phyloP scores from a whole-genome alignment of 2,113 vertebrate genomes.

The Dicentrarchus labrax region DNA sequence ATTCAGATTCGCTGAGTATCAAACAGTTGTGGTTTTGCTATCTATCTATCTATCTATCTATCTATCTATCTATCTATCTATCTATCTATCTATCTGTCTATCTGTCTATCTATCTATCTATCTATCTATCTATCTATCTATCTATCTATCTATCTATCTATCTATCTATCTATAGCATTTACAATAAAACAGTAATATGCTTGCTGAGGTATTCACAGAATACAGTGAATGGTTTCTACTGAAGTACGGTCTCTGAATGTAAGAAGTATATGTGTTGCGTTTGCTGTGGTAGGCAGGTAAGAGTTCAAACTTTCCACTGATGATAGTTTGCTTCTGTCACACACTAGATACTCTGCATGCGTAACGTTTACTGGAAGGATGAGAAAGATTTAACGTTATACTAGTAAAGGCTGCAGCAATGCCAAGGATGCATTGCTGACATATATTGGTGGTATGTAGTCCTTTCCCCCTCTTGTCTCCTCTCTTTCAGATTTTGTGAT shows the following conservation, averaged over 20 bases:
- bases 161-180: slow-evolving; percentile 66
- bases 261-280: slow-evolving; percentile 66
- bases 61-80: slow-evolving; percentile 60
- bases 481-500: slow-evolving; percentile 47
- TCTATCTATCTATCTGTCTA: slow-evolving; percentile 52
- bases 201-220: slow-evolving; percentile 88
- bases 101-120: slow-evolving; percentile 47
- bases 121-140: slow-evolving; percentile 32
- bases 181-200: slow-evolving; percentile 80
- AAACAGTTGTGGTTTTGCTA: slow-evolving; percentile 65
- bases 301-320: slow-evolving; percentile 60
- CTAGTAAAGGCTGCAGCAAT: slow-evolving; percentile 46
- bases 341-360: slow-evolving; percentile 13
- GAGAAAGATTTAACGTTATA: not conserved
- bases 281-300: slow-evolving; percentile 73
- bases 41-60: slow-evolving; percentile 44
- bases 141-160: slow-evolving; percentile 45
- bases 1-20: slow-evolving; percentile 85
- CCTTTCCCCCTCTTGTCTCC: slow-evolving; percentile 40
- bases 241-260: slow-evolving; percentile 74
- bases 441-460: slow-evolving; percentile 24
- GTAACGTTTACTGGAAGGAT: slow-evolving; percentile 36
- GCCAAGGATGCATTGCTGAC: slow-evolving; percentile 21
- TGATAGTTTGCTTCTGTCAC: slow-evolving; percentile 38
- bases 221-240: slow-evolving; percentile 82